phyloP scores from a whole-genome alignment of 1,140 invertebrate species.

The Subanguina moxae region DNA sequence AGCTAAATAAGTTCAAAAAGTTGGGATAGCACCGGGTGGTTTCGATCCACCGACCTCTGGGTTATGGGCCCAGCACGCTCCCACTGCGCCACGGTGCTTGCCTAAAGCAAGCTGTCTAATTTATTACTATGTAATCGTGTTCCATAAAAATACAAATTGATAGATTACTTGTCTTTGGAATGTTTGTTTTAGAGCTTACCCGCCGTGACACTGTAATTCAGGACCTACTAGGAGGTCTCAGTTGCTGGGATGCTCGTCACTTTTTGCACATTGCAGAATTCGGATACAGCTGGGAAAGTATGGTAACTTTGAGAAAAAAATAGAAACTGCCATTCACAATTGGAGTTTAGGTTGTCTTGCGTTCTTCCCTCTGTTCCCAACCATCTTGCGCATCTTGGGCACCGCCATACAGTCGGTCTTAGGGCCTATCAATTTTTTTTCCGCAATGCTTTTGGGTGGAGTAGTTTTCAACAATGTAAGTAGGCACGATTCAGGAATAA shows the following conservation, averaged over 20 bases:
- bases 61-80: conserved; percentile 95
- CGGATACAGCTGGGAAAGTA: conserved; percentile 45
- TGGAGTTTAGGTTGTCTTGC: conserved; percentile 17
- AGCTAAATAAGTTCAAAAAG: not conserved
- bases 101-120: not conserved
- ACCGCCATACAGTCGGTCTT: conserved; percentile 16
- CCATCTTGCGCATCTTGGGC: conserved; percentile 30
- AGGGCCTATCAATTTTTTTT: conserved; percentile 24
- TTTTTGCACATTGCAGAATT: conserved; percentile 51
- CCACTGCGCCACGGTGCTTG: too few relatives aligned
- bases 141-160: too few relatives aligned
- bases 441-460: conserved; percentile 41
- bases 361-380: conserved; percentile 47
- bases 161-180: too few relatives aligned
- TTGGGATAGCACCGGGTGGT: too few relatives aligned
- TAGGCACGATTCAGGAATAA: conserved; percentile 10
- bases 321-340: too few relatives aligned
- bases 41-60: conserved; percentile 73
- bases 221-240: conserved; percentile 30
- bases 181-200: conserved; percentile 16
- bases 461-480: conserved; percentile 43
- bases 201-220: conserved; percentile 32
- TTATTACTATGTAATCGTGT: not conserved
- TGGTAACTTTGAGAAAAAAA: not conserved
- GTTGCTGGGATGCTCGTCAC: conserved; percentile 44